Percentiles rank a stretch among this genome's conserved stretches.
phyloP scores from a whole-genome alignment of 2,888 invertebrate species.

The Metellina segmentata region DNA sequence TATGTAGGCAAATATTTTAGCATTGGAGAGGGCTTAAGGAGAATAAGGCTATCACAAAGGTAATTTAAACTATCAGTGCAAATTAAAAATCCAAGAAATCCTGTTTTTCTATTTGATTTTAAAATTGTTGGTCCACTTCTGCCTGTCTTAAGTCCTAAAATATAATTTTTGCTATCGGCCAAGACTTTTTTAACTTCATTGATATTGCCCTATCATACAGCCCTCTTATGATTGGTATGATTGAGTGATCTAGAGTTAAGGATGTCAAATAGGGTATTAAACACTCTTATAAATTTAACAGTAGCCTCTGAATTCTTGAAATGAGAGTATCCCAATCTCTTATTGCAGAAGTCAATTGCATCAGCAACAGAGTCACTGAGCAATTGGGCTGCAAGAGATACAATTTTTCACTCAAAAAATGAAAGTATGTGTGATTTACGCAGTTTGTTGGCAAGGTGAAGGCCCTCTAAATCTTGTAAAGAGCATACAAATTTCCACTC shows the following conservation, averaged over 20 bases:
- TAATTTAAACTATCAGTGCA: conserved; percentile 7
- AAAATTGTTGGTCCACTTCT: not conserved
- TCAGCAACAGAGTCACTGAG: conserved; percentile 46
- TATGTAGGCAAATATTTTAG: not conserved
- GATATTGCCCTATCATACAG: not conserved
- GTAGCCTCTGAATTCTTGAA: conserved; percentile 24
- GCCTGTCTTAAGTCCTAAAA: not conserved
- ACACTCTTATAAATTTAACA: conserved; percentile 16
- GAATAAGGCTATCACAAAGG: not conserved
- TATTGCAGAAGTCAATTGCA: conserved; percentile 37
- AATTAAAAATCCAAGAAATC: conserved; percentile 26
- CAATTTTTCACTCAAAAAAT: conserved; percentile 28
- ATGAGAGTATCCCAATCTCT: not conserved
- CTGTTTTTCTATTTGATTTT: conserved; percentile 12
- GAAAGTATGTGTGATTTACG: conserved; percentile 13
- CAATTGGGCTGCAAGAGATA: conserved; percentile 33
- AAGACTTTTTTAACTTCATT: not conserved
- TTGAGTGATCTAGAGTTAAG: not conserved
- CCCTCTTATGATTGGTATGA: not conserved
- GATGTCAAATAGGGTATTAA: conserved; percentile 39
- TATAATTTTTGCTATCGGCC: not conserved
- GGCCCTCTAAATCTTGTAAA: conserved; percentile 35
- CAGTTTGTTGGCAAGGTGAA: conserved; percentile 43
- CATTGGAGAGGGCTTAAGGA: not conserved
- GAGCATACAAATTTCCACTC: conserved; percentile 10